Base-by-base conservation (phyloP, 2,888 invertebrate genomes). In the Cactoblastis cactorum region DNA sequence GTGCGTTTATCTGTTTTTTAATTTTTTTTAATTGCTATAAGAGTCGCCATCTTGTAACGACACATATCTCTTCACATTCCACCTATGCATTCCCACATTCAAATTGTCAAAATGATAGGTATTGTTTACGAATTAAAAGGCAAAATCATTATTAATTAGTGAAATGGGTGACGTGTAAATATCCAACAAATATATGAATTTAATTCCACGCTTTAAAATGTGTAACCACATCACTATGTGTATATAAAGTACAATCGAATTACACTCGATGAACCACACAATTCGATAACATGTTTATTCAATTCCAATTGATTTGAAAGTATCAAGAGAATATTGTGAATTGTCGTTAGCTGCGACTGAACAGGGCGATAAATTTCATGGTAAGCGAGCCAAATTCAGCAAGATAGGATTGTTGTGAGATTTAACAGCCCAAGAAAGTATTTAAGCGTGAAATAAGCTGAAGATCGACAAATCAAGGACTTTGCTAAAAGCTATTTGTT, bases 291-390 rank as follows among this genome's bases (percentile, higher is more conserved):
- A 37, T 37, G 37, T 14, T 37, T 35, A 15, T 28, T 37, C 47
- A 48, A 37, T 48, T 37, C 24, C 24, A 37, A 48, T 47, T 48
- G 47, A 48, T 22, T 48, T 37, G 22, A 37, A 48, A 24, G 28
- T 37, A 48, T 48, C 28, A 17, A 24, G 37, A 24, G 17, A 37
- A 17, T 17, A 11, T 24, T 37, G 15, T 38, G 37, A 28, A 38
- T 22, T 37, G 47, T 37, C 28, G 38, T 37, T 37, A 22, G 22
- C 28, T n/a, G 15, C 37, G 24, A 43, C 28, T 17, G 38, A 35
- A 37, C 28, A 37, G 14, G 12, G 24, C 47, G 38, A 48, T 48
- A 48, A 48, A 22, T 48, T 48, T 37, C 34, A 35, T 38, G 17
- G 37, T 37, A 48, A 38, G 38, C 17, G 37, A 47, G 28, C 37